Evolutionary conservation across 1,140 invertebrate genomes (phyloP).

Genomic region (Cydia splendana): DNA sequence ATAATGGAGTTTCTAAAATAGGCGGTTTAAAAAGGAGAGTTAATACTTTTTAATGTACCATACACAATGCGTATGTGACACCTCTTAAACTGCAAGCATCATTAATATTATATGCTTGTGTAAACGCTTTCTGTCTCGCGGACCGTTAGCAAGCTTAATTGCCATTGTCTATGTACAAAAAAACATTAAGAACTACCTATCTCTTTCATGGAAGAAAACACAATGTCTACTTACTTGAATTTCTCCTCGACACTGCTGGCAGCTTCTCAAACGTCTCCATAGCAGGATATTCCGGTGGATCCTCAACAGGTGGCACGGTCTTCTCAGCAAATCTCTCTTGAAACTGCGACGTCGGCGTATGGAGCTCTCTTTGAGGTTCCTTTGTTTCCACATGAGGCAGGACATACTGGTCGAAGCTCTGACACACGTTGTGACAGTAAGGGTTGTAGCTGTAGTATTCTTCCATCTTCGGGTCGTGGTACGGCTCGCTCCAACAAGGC

Average conservation of each 20-base stretch:
- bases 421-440: conserved; percentile 66
- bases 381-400: conserved; percentile 37
- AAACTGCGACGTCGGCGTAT: conserved; percentile 3
- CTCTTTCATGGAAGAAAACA: not conserved
- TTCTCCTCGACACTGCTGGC: conserved; percentile 50
- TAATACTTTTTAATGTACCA: too few relatives aligned
- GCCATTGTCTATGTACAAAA: too few relatives aligned
- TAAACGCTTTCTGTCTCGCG: too few relatives aligned
- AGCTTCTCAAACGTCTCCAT: conserved; percentile 48
- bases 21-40: too few relatives aligned
- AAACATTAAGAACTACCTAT: too few relatives aligned
- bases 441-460: conserved; percentile 68
- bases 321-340: conserved; percentile 11
- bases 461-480: conserved; percentile 63
- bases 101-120: too few relatives aligned
- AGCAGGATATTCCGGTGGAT: not conserved
- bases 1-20: too few relatives aligned
- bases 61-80: too few relatives aligned
- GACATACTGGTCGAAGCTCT: conserved; percentile 59
- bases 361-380: not conserved
- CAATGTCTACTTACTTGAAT: conserved; percentile 36
- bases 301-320: not conserved
- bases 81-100: too few relatives aligned
- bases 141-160: too few relatives aligned
- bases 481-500: conserved; percentile 62